phyloP scores from a whole-genome alignment of 2,797 vertebrate species.

The Xyrichtys novacula region DNA sequence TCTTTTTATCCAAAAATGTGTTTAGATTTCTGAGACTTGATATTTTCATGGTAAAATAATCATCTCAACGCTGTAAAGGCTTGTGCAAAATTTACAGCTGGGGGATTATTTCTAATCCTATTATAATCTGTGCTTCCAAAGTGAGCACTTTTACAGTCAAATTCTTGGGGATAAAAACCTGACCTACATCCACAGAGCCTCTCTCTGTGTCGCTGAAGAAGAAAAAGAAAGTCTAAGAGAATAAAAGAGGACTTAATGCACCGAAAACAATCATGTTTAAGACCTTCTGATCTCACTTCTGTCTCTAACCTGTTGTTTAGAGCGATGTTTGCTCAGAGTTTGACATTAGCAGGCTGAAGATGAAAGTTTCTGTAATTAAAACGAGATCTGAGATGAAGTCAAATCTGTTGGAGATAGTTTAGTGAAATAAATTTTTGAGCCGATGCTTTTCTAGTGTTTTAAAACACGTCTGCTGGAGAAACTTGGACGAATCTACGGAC shows the following conservation, averaged over 20 bases:
- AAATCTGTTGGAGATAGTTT: no score
- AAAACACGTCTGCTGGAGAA: no score
- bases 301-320: no score
- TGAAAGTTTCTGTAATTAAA: no score
- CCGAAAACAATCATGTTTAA: no score
- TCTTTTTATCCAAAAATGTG: neutral
- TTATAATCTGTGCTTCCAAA: constrained; percentile 46
- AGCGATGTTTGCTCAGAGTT: no score
- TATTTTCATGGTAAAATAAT: constrained; percentile 30
- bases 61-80: constrained; percentile 20
- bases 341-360: no score
- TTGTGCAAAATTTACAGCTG: constrained; percentile 27
- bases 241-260: neutral
- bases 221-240: neutral
- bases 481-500: no score
- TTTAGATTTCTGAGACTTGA: neutral
- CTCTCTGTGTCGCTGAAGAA: constrained; percentile 1
- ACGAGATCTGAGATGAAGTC: no score
- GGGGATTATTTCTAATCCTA: constrained; percentile 61
- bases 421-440: no score
- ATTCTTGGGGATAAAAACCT: constrained; percentile 39
- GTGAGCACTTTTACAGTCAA: constrained; percentile 35
- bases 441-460: no score
- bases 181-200: neutral
- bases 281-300: no score